Evolutionary conservation across 2,113 vertebrate species (phyloP), one percentile per base, ranked within the genome.

Genomic region (Notarius lentiginosus): DNA sequence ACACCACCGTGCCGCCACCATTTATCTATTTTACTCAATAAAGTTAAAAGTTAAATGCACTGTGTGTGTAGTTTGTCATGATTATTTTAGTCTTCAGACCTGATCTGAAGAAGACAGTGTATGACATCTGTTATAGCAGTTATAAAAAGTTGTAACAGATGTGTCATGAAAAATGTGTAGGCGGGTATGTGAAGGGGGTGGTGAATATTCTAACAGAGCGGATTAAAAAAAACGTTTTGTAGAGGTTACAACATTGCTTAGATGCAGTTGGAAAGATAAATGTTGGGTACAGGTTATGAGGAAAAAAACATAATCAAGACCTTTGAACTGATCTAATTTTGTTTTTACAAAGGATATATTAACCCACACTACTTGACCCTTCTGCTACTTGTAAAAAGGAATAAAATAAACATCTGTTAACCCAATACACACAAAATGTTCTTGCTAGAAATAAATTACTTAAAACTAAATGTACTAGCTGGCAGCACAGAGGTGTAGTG

Each of bases 91-190:
- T 22, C 56, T 47, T 20, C 20, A 61, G 30, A 81, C 56, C 15
- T 41, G 79, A 41, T 81, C 12, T 81, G 56, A 81, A 34, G 20
- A 61, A 55, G 75, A 77, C 10, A 80, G 79, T 80, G 56, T 41
- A 80, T 80, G 79, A 81, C 79, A 81, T 61, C 79, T 81, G 79
- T 60, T 81, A 81, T 15, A 81, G 30, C 30, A 61, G 79, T 79
- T 79, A 58, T 58, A 79, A 34, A 58, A 79, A 79, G 17, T 20
- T 79, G 53, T 79, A 79, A 79, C 77, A 79, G 77, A 79, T 79
- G 77, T 58, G 77, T 61, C 79, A 81, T 24, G 56, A 81, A 81
- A 47, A 60, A 61, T 60, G 30, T 61, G 56, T 61, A 60, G 55
- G 79, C 20, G 20, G 7, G 27, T 41, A 81, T 61, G 56, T 30